Base-by-base conservation (phyloP, 2,888 invertebrate species). In the Pristionchus mayeri region DNA sequence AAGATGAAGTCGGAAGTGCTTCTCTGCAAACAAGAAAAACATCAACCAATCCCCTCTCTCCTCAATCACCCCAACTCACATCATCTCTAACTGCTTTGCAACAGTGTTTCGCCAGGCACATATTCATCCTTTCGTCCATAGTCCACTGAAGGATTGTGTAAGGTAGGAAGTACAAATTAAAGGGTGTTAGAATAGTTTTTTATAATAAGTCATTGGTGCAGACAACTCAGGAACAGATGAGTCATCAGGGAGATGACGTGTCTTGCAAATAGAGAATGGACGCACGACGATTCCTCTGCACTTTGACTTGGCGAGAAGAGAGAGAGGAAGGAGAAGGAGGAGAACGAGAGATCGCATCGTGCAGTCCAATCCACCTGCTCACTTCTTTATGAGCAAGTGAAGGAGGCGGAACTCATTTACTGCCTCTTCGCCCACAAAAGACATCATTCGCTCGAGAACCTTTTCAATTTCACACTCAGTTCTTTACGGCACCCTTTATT, bases 81-180 rank as follows among this genome's bases (percentile, higher is more conserved):
- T 71, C 71, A 44, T 40, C 40, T 40, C 40, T 71, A 2, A 11
- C n/a, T 24, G 37, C 80, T 11, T 80, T 80, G 80, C 80, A 54
- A 21, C 80, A 80, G 18, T 80, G 80, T 24, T 52, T 57, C 6
- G 80, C 80, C n/a, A 80, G n/a, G 9, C 80, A 80, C 52, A 57
- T 57, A 27, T 80, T 80, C 24, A 80, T 13, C 13, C 18, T 57
- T 4, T 80, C 80, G 24, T 80, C 80, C n/a, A 54, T 24, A 3
- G 7, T n/a, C 21, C 21, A 80, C 80, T 80, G 24, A 1, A 80
- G 57, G 9, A 37, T n/a, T n/a, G 40, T 18, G 30, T 44, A 0
- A 7, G 21, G 11, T 24, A 60, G 27, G 9, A n/a, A n/a, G n/a
- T n/a, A n/a, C n/a, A n/a, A n/a, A n/a, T n/a, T n/a, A n/a, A n/a